Percentiles rank a stretch among this genome's conserved stretches.
Evolutionary conservation across 2,113 vertebrate species (phyloP).

Genomic region (Piprites chloris): DNA sequence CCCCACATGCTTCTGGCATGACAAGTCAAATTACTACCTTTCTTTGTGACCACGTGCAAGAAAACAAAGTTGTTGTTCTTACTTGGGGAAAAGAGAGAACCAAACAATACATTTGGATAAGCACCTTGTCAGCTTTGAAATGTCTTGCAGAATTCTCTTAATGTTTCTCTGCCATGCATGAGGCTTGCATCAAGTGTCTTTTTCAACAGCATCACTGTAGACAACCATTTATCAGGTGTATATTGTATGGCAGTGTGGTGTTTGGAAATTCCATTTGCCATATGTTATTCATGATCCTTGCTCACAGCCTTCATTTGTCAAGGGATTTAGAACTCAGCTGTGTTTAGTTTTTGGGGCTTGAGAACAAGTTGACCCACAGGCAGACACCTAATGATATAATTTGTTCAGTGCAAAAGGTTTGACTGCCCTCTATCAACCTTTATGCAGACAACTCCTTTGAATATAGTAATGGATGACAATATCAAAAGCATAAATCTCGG

Average conservation of each 20-base stretch:
- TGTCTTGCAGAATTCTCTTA: conserved; percentile 13
- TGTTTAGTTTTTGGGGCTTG: conserved; percentile 83
- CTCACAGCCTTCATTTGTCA: conserved; percentile 82
- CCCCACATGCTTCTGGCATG: background rate
- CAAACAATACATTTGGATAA: background rate
- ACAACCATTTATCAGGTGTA: conserved; percentile 81
- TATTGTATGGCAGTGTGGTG: conserved; percentile 69
- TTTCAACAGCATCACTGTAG: conserved; percentile 65
- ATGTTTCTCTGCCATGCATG: conserved; percentile 33
- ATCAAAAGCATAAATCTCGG: conserved; percentile 70
- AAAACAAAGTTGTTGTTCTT: background rate
- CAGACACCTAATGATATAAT: conserved; percentile 82
- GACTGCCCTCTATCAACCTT: conserved; percentile 77
- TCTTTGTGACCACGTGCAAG: background rate
- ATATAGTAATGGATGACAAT: conserved; percentile 74
- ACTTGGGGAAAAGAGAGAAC: background rate
- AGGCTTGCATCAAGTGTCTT: conserved; percentile 66
- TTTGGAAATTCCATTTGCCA: conserved; percentile 83
- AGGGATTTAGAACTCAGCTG: conserved; percentile 81
- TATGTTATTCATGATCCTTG: conserved; percentile 80
- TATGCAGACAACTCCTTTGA: conserved; percentile 76
- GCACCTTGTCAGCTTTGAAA: conserved; percentile 28
- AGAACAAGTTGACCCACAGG: conserved; percentile 81
- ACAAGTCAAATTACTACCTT: background rate
- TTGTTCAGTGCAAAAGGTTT: conserved; percentile 76